phyloP scores from a whole-genome alignment of 2,888 invertebrate species.

The Cryptocephalus primarius region DNA sequence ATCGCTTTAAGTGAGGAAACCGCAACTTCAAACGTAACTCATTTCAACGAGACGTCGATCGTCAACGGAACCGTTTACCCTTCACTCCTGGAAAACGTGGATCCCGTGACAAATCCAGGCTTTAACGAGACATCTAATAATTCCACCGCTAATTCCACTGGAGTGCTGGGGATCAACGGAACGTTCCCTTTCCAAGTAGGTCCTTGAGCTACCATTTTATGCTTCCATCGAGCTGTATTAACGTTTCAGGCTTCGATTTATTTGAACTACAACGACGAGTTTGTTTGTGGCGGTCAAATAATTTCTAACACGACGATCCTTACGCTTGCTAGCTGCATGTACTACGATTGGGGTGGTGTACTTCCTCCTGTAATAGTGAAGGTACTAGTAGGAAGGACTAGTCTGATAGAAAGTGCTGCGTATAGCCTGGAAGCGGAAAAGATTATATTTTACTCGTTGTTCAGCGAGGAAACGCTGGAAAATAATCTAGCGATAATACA shows the following conservation, averaged over 20 bases:
- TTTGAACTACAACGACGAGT: slow-evolving; percentile 7
- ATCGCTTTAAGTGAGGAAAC: too few species aligned
- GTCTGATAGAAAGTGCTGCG: slow-evolving; percentile 1
- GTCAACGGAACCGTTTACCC: too few species aligned
- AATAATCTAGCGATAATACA: slow-evolving; percentile 10
- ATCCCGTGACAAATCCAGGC: too few species aligned
- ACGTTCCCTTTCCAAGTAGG: too few species aligned
- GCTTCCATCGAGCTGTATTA: too few species aligned
- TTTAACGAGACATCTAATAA: too few species aligned
- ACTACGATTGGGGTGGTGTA: slow-evolving; percentile 12
- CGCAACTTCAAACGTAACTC: too few species aligned
- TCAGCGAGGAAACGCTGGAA: slow-evolving; percentile 5
- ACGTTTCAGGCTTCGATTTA: slow-evolving; percentile 12
- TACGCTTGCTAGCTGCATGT: slow-evolving; percentile 11
- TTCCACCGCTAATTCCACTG: too few species aligned
- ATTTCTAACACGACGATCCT: slow-evolving; percentile 8
- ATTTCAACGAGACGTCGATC: too few species aligned
- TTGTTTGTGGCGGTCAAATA: slow-evolving; percentile 10
- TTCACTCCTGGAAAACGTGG: too few species aligned
- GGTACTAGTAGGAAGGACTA: slow-evolving; percentile 8
- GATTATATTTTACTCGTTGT: slow-evolving; percentile 9
- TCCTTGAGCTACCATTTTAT: too few species aligned
- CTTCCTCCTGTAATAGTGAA: slow-evolving; percentile 10
- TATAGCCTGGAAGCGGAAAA: slow-evolving; percentile 4
- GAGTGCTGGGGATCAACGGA: too few species aligned